Percentiles rank a stretch among this genome's conserved stretches.
phyloP scores from a whole-genome alignment of 2,113 vertebrate species.

The Ranitomeya variabilis region DNA sequence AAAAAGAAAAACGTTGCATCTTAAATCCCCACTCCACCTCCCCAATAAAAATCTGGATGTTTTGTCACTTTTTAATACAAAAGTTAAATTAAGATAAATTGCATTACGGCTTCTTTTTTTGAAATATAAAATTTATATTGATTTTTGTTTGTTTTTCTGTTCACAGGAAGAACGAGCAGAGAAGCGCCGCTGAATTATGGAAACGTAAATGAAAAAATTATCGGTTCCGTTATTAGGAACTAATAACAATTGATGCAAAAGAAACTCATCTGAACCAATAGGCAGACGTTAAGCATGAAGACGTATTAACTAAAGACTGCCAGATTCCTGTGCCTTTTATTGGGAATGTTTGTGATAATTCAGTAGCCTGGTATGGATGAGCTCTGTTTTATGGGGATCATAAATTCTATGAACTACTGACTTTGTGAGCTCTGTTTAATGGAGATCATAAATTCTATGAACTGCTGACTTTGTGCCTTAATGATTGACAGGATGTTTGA shows the following conservation, averaged over 20 bases:
- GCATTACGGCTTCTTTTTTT: no score
- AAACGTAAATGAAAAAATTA: not conserved
- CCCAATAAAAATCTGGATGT: no score
- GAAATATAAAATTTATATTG: not conserved
- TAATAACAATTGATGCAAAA: not conserved
- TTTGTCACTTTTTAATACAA: no score
- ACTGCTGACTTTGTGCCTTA: not conserved
- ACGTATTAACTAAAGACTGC: not conserved
- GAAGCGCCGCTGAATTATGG: constrained; percentile 60
- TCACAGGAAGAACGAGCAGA: constrained; percentile 63
- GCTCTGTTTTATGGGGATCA: not conserved
- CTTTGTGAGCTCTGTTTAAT: not conserved
- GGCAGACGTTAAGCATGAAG: no score
- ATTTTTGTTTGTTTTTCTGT: constrained; percentile 6
- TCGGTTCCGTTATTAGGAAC: constrained; percentile 37
- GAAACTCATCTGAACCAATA: not conserved
- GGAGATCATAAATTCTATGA: not conserved
- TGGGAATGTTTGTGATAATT: not conserved
- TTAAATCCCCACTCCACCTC: no score
- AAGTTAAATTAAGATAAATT: no score
- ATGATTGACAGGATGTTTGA: not conserved
- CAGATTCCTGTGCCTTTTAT: not conserved
- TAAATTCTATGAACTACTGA: not conserved
- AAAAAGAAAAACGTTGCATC: no score
- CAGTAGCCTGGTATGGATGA: not conserved